Percentiles rank a stretch among this genome's conserved stretches.
Conservation (phyloP, 2,888 invertebrate genomes). For the Ypsolopha scabrella region DNA sequence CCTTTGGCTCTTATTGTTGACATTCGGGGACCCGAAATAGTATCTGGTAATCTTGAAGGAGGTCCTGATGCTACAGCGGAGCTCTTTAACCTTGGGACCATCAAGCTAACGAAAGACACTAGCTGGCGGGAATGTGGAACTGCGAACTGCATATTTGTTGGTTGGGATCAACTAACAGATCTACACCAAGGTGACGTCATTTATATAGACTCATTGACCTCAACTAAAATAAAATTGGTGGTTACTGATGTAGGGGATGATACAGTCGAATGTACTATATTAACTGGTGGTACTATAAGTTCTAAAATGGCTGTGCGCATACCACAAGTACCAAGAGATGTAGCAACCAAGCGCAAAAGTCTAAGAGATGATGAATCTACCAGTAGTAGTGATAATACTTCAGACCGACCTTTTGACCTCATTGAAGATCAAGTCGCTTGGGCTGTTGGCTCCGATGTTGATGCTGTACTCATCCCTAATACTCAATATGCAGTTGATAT, state of each 20-base stretch:
- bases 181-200: constrained; percentile 60
- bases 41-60: constrained; percentile 52
- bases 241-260: constrained; percentile 50
- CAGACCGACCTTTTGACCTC: constrained; percentile 75
- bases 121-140: constrained; percentile 67
- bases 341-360: constrained; percentile 35
- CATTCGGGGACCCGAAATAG: constrained; percentile 47
- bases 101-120: constrained; percentile 61
- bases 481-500: constrained; percentile 39
- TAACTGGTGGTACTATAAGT: constrained; percentile 62
- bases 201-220: constrained; percentile 51
- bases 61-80: constrained; percentile 43
- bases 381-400: constrained; percentile 71
- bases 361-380: constrained; percentile 57
- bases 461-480: constrained; percentile 47
- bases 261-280: constrained; percentile 62
- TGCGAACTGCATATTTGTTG: constrained; percentile 64
- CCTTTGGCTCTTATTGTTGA: constrained; percentile 59
- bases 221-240: constrained; percentile 43
- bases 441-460: constrained; percentile 52
- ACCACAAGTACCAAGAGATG: constrained; percentile 56
- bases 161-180: constrained; percentile 64
- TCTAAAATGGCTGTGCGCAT: constrained; percentile 64
- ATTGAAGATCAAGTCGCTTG: constrained; percentile 60
- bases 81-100: constrained; percentile 36